phyloP scores from a whole-genome alignment of 2,888 invertebrate species.

The Copidosoma aretas region DNA sequence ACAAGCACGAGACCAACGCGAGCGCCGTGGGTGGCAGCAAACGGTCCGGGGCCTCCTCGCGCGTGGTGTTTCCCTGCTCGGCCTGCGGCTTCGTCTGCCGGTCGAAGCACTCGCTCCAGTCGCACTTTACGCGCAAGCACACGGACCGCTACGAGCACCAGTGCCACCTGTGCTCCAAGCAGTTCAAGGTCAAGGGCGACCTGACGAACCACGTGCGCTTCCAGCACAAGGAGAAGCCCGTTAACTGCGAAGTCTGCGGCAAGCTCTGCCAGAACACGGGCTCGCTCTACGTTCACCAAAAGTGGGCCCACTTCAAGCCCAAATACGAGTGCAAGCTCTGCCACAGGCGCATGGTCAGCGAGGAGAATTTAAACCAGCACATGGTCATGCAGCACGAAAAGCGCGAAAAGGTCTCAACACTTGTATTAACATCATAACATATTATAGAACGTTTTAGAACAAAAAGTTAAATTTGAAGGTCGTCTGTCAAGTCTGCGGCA shows the following conservation, averaged over 20 bases:
- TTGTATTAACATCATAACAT: no score
- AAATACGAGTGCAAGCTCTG: slow-evolving; percentile 60
- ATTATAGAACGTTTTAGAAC: no score
- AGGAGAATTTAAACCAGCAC: slow-evolving; percentile 59
- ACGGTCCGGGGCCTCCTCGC: slow-evolving; percentile 3
- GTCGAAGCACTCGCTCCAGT: slow-evolving; percentile 60
- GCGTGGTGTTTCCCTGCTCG: slow-evolving; percentile 53
- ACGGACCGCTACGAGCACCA: slow-evolving; percentile 59
- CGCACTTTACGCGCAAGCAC: slow-evolving; percentile 60
- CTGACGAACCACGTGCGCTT: slow-evolving; percentile 59
- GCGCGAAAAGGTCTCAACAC: slow-evolving; percentile 57
- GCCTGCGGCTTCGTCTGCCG: slow-evolving; percentile 59
- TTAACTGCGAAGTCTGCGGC: slow-evolving; percentile 59
- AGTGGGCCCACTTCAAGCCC: slow-evolving; percentile 61
- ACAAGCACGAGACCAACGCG: slow-evolving; percentile 58
- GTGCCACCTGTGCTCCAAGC: slow-evolving; percentile 56
- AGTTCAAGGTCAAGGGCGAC: slow-evolving; percentile 60
- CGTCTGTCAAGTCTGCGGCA: slow-evolving; percentile 59
- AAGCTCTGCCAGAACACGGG: slow-evolving; percentile 56
- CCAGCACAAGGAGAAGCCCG: slow-evolving; percentile 60
- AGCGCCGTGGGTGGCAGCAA: slow-evolving; percentile 43
- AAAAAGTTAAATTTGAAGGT: no score
- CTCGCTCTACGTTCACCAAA: slow-evolving; percentile 59
- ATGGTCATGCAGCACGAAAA: slow-evolving; percentile 59
- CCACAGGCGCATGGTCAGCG: slow-evolving; percentile 60